Percentiles rank a stretch among this genome's conserved stretches.
Conservation (phyloP, 2,797 vertebrate genomes). For the Periophthalmus magnuspinnatus region DNA sequence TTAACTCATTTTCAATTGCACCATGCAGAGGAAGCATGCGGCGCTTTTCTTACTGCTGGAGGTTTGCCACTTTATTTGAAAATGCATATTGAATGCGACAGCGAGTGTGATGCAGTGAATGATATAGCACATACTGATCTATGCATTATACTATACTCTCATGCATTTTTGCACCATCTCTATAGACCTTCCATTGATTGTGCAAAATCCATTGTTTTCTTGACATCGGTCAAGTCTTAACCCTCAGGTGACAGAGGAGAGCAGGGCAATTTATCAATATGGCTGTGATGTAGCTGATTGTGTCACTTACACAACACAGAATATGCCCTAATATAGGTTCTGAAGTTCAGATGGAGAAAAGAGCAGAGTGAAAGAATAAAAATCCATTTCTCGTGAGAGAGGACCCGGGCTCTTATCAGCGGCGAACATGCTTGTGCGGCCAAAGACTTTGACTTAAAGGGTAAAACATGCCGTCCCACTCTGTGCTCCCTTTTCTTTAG, state of each 20-base stretch:
- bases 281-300: constrained; percentile 47
- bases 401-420: constrained; percentile 63
- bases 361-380: constrained; percentile 45
- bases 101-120: constrained; percentile 49
- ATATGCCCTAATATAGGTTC: constrained; percentile 30
- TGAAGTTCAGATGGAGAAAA: constrained; percentile 44
- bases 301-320: constrained; percentile 26
- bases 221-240: constrained; percentile 32
- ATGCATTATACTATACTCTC: constrained; percentile 72
- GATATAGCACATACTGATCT: constrained; percentile 77
- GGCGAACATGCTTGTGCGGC: constrained; percentile 56
- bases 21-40: constrained; percentile 28
- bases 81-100: constrained; percentile 59
- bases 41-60: constrained; percentile 33
- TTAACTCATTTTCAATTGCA: constrained; percentile 28
- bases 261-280: constrained; percentile 13
- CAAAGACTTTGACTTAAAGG: constrained; percentile 60
- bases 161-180: constrained; percentile 70
- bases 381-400: constrained; percentile 56
- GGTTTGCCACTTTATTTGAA: constrained; percentile 55
- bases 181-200: constrained; percentile 53
- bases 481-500: constrained; percentile 24
- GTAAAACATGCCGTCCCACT: constrained; percentile 47
- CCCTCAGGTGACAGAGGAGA: constrained; percentile 46
- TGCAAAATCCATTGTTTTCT: constrained; percentile 27